A percentile compares a stretch with the other conserved stretches of the same genome.
phyloP scores from a whole-genome alignment of 2,888 invertebrate species.

The Cyclophora punctaria region DNA sequence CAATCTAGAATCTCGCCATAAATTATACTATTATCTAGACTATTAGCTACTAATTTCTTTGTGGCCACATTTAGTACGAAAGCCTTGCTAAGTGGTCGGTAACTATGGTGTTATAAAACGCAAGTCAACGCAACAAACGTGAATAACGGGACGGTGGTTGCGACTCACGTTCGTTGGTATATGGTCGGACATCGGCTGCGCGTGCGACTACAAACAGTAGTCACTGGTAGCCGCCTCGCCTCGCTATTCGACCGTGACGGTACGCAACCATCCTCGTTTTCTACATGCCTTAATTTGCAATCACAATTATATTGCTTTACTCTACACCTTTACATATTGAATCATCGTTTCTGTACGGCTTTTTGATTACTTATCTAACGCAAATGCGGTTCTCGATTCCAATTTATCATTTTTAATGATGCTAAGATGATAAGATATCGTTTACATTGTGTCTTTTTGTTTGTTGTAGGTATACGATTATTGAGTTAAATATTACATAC shows the following conservation, averaged over 20 bases:
- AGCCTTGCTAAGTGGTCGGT: too few relatives aligned
- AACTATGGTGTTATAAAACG: background rate
- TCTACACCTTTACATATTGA: constrained; percentile 7
- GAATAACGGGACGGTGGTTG: constrained; percentile 31
- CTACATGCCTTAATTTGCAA: constrained; percentile 25
- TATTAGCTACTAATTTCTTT: too few relatives aligned
- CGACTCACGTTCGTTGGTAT: constrained; percentile 1
- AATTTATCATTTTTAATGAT: too few relatives aligned
- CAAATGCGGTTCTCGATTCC: too few relatives aligned
- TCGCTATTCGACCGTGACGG: constrained; percentile 56
- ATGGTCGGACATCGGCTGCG: constrained; percentile 16
- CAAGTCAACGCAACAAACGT: background rate
- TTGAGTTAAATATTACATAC: too few relatives aligned
- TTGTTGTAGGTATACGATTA: too few relatives aligned
- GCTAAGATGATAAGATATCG: too few relatives aligned
- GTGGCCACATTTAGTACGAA: too few relatives aligned
- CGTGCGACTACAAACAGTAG: constrained; percentile 5
- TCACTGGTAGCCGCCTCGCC: constrained; percentile 26
- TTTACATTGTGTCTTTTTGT: too few relatives aligned
- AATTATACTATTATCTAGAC: too few relatives aligned
- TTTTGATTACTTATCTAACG: too few relatives aligned
- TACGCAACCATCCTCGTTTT: constrained; percentile 55
- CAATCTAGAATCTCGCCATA: too few relatives aligned
- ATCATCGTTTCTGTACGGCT: background rate
- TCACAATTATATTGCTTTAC: constrained; percentile 16